Percentiles rank a stretch among this genome's conserved stretches.
phyloP scores from a whole-genome alignment of 2,888 invertebrate species.

The Cataglyphis altisquamis region DNA sequence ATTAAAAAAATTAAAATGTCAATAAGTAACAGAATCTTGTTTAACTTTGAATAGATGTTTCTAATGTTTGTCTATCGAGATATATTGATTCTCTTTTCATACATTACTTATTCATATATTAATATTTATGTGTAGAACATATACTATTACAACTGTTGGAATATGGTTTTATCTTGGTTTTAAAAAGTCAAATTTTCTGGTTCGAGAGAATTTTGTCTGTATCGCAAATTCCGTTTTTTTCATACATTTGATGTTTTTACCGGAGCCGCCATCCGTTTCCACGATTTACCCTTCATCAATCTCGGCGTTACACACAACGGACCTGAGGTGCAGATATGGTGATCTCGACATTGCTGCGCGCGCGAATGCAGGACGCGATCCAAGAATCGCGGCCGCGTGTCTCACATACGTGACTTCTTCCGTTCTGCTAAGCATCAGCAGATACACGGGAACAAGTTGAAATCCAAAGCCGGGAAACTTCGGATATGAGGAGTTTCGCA shows the following conservation, averaged over 20 bases:
- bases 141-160: not conserved
- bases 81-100: not conserved
- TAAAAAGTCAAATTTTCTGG: not conserved
- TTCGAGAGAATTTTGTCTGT: not conserved
- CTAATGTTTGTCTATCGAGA: not conserved
- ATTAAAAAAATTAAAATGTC: not conserved
- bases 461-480: conserved; percentile 68
- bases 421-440: conserved; percentile 57
- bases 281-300: conserved; percentile 52
- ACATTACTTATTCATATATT: too few relatives aligned
- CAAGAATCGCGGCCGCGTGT: conserved; percentile 60
- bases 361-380: conserved; percentile 44
- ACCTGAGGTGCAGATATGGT: conserved; percentile 32
- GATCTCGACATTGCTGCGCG: conserved; percentile 27
- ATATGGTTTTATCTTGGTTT: not conserved
- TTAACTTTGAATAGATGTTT: not conserved
- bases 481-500: conserved; percentile 66
- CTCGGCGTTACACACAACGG: conserved; percentile 10
- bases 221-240: not conserved
- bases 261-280: not conserved
- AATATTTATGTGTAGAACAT: not conserved
- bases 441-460: conserved; percentile 63
- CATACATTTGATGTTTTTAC: conserved; percentile 38
- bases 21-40: not conserved
- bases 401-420: conserved; percentile 69